Base-by-base conservation (phyloP, 2,797 vertebrate species). In the Eutrigla gurnardus region DNA sequence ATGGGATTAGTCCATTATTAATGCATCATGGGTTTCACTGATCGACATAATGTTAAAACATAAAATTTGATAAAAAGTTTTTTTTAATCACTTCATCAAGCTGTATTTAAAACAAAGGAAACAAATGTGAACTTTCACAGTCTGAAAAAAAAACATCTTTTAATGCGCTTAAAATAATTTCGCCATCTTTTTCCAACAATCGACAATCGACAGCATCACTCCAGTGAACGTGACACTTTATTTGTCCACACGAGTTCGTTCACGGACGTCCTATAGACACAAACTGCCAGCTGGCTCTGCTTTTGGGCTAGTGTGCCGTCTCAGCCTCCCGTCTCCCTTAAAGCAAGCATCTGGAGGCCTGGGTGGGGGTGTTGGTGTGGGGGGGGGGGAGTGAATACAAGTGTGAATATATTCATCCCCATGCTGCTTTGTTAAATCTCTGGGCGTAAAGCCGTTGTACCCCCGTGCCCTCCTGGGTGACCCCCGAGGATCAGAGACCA, bases 401-500 rank as follows among this genome's bases (percentile, higher is more conserved):
- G 87, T 70, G 83, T 75, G 88, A 92, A 93, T 93, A 92, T 93
- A 93, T 94, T 93, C 90, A 94, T 93, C 90, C 85, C 59, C 87
- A 88, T 90, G 88, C 92, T 89, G 89, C 89, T 92, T 91, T 91
- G 91, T 91, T 91, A 89, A 93, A 78, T 89, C 91, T 87, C 85
- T 82, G 82, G 82, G 85, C 78, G 83, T 87, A 91, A 88, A 89
- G 87, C 89, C 84, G 89, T 89, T 90, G 89, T 89, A 89, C 83
- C 85, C 85, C 80, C 73, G 36, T 84, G 84, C 87, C 89, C 89
- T 89, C 86, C 80, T 59, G 74, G 47, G 81, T 93, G 93, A 94
- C 93, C 93, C 89, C 78, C 1, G 55, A 91, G 94, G 93, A 94
- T 95, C 95, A 94, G 91, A 95, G 92, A 94, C 93, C 94, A 94